Percentiles rank a stretch among this genome's conserved stretches.
These are phyloP conservation scores for Syritta pipiens DNA, from an alignment of 2,888 invertebrate species.

Conservation along the genomic window DNA sequence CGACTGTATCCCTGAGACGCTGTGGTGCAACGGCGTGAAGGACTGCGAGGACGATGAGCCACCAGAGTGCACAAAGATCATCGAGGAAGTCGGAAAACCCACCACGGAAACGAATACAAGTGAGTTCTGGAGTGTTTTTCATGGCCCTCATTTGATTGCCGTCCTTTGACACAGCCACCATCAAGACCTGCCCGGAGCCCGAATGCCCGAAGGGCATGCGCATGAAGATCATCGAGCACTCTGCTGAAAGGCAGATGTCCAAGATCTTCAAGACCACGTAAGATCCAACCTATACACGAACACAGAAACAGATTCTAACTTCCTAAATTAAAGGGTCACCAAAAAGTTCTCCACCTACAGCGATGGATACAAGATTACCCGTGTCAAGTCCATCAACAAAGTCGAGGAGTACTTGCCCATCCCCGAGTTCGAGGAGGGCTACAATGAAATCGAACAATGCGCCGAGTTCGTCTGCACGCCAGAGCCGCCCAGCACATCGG, in stretches of 20 bases:
- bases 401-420: slow-evolving; percentile 73
- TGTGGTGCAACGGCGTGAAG: slow-evolving; percentile 90
- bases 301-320: neutral
- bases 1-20: slow-evolving; percentile 84
- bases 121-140: neutral
- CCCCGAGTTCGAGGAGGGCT: slow-evolving; percentile 72
- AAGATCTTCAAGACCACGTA: slow-evolving; percentile 79
- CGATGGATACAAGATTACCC: slow-evolving; percentile 74
- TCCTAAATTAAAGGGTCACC: slow-evolving; percentile 64
- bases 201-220: slow-evolving; percentile 81
- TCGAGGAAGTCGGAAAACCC: slow-evolving; percentile 64
- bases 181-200: slow-evolving; percentile 79
- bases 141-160: neutral
- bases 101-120: slow-evolving; percentile 54
- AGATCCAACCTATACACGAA: slow-evolving; percentile 39
- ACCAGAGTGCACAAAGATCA: slow-evolving; percentile 80
- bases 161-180: slow-evolving; percentile 65
- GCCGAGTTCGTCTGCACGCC: slow-evolving; percentile 78
- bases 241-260: slow-evolving; percentile 77
- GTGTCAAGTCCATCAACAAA: slow-evolving; percentile 73
- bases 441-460: slow-evolving; percentile 74
- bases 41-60: slow-evolving; percentile 92
- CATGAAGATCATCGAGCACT: slow-evolving; percentile 78
- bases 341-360: slow-evolving; percentile 74
- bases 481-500: slow-evolving; percentile 71